Percentiles rank a stretch among this genome's conserved stretches.
Conservation (phyloP, 2,888 invertebrate species). For the Euproctis similis region DNA sequence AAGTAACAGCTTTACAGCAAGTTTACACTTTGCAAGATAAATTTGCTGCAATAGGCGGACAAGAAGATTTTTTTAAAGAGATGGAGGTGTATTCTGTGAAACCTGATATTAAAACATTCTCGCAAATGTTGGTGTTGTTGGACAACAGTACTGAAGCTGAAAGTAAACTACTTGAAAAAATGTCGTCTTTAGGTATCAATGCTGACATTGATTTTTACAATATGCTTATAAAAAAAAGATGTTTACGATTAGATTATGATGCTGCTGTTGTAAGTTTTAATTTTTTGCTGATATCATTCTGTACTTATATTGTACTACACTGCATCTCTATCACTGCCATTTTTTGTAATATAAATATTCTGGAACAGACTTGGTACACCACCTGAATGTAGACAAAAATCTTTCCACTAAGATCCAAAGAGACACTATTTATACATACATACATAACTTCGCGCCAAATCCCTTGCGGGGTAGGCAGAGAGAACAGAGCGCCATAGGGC, state of each 20-base stretch:
- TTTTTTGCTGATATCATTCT: too few relatives aligned
- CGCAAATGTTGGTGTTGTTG: constrained; percentile 83
- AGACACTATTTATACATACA: too few relatives aligned
- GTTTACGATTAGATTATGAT: constrained; percentile 80
- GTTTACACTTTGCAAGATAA: constrained; percentile 78
- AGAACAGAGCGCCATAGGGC: too few relatives aligned
- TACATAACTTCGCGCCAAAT: too few relatives aligned
- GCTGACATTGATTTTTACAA: constrained; percentile 91
- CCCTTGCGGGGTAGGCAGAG: too few relatives aligned
- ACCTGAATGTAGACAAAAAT: too few relatives aligned
- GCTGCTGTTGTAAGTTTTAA: constrained; percentile 80
- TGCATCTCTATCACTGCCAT: too few relatives aligned
- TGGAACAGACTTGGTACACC: too few relatives aligned
- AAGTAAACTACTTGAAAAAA: constrained; percentile 77
- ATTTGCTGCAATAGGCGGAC: constrained; percentile 86
- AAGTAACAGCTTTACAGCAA: constrained; percentile 75
- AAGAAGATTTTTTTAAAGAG: constrained; percentile 82
- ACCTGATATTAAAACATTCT: constrained; percentile 87
- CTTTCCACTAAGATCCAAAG: too few relatives aligned
- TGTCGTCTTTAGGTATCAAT: constrained; percentile 76
- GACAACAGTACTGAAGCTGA: constrained; percentile 82
- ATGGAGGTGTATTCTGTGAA: constrained; percentile 80
- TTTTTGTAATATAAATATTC: too few relatives aligned
- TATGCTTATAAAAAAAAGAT: constrained; percentile 87
- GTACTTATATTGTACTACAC: too few relatives aligned